Percentiles rank a stretch among this genome's conserved stretches.
These are phyloP conservation scores for Cavia porcellus DNA, from an alignment of 2,113 vertebrate genomes.

Conservation along the genomic window DNA sequence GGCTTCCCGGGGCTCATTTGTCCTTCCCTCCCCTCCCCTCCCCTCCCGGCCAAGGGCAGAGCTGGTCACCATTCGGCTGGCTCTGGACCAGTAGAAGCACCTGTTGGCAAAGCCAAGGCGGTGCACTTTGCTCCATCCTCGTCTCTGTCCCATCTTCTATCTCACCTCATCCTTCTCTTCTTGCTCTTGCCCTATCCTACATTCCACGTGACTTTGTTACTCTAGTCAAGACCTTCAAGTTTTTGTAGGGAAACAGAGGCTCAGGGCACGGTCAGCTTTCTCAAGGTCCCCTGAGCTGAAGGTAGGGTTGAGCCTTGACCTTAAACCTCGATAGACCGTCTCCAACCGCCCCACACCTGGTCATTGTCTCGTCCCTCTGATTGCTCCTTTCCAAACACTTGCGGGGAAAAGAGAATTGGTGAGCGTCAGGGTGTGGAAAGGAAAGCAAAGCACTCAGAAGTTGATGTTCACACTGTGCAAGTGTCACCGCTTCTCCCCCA, in stretches of 20 bases:
- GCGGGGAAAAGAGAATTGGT: background rate
- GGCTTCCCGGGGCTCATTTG: background rate
- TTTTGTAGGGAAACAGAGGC: slow-evolving; percentile 30
- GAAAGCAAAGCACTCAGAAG: background rate
- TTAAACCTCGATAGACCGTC: background rate
- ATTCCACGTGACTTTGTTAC: background rate
- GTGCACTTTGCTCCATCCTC: background rate
- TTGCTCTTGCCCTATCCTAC: background rate
- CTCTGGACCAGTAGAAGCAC: background rate
- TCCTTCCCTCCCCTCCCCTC: background rate
- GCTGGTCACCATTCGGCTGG: background rate
- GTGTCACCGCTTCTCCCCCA: background rate
- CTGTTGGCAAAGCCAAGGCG: background rate
- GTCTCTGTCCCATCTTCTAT: background rate
- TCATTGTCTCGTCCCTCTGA: background rate
- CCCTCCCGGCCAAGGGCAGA: background rate
- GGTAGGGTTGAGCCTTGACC: background rate
- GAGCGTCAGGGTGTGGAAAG: background rate
- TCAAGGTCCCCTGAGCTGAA: slow-evolving; percentile 24
- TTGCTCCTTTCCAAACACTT: slow-evolving; percentile 8
- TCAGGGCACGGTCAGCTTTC: background rate
- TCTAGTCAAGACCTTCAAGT: background rate
- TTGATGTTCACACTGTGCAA: background rate
- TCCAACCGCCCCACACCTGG: background rate
- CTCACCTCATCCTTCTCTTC: background rate